Percentiles rank a stretch among this genome's conserved stretches.
These are phyloP conservation scores for Podilymbus podiceps DNA, from an alignment of 2,113 vertebrate genomes.

Conservation along the genomic window DNA sequence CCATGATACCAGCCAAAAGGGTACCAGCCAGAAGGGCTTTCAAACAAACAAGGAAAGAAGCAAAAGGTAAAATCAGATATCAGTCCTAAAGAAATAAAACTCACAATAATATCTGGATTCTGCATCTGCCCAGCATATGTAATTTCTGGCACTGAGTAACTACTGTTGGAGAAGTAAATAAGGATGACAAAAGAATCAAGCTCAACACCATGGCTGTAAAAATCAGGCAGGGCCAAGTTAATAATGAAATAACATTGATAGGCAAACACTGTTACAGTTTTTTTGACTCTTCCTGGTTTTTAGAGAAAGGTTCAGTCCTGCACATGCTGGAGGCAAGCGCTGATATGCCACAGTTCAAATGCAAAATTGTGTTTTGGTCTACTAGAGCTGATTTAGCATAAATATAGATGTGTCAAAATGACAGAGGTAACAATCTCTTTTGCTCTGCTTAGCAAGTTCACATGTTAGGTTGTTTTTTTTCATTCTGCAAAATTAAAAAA, in stretches of 20 bases:
- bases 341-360: not conserved
- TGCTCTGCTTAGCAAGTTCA: not conserved
- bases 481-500: not conserved
- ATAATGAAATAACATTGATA: not conserved
- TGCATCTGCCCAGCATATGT: slow-evolving; percentile 57
- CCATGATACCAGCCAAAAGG: not conserved
- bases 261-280: not conserved
- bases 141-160: slow-evolving; percentile 51
- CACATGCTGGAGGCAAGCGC: not conserved
- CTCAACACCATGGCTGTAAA: not conserved
- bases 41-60: not conserved
- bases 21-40: not conserved
- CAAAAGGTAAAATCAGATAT: slow-evolving; percentile 32
- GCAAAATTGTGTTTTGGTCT: not conserved
- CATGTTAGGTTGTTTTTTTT: not conserved
- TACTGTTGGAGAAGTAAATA: slow-evolving; percentile 35
- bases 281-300: not conserved
- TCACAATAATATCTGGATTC: slow-evolving; percentile 39
- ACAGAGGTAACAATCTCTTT: not conserved
- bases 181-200: slow-evolving; percentile 38
- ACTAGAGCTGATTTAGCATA: not conserved
- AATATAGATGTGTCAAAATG: not conserved
- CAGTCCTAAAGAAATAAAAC: not conserved
- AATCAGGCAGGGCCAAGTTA: slow-evolving; percentile 16
- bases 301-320: not conserved